Base-by-base conservation (phyloP, 2,888 invertebrate species). In the Rhabditoides inermis region DNA sequence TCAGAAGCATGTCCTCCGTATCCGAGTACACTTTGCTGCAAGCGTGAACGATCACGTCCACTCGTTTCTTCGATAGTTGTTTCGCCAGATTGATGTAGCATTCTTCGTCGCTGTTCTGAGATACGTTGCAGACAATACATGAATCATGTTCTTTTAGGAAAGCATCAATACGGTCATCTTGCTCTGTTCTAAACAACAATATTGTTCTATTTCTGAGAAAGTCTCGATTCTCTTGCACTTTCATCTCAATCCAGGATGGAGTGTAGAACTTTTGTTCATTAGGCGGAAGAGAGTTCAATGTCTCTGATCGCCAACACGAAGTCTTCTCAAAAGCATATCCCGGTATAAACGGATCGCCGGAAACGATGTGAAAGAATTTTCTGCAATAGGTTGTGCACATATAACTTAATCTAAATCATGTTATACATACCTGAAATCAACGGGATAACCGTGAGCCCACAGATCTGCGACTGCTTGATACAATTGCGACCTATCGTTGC, bases 321-420 rank as follows among this genome's bases (percentile, higher is more conserved):
- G 27, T 57, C n/a, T 51, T 49, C 7, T 62, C 60, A 26, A 68
- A 68, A 4, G 28, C 36, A 47, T 68, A 68, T 7, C 57, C 58
- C 0, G 63, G 63, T n/a, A 54, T 23, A 2, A 37, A 37, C 10
- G 49, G 42, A 45, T 60, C 58, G 27, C 45, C 35, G 23, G 18
- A 30, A 2, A 35, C 37, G 18, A 12, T 28, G 2, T 40, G 50
- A 32, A n/a, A 46, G 18, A 10, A 39, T 27, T 28, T 26, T 10
- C 3, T 15, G 4, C 7, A 18, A 20, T 10, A 5, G 4, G 7
- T 37, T 48, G n/a, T 46, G 27, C 7, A n/a, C n/a, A n/a, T n/a
- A n/a, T n/a, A n/a, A n/a, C n/a, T n/a, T n/a, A n/a, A n/a, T n/a
- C n/a, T n/a, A n/a, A n/a, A n/a, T n/a, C n/a, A n/a, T n/a, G n/a